Conservation (phyloP, 2,797 vertebrate genomes). For the Chanos chanos region DNA sequence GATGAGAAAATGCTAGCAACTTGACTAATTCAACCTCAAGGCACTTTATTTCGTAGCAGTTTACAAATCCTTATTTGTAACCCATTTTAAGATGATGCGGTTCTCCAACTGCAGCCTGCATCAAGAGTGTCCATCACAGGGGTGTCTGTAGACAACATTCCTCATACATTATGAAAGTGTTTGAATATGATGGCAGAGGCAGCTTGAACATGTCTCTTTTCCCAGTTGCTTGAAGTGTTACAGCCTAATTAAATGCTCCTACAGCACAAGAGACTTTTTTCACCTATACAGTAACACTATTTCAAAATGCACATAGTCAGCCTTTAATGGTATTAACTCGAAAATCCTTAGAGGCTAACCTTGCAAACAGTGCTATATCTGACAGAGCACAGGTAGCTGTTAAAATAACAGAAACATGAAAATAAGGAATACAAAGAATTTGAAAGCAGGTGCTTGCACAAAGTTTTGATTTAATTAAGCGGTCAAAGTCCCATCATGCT, state of each 20-base stretch:
- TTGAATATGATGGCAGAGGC: background rate
- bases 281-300: constrained; percentile 16
- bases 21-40: constrained; percentile 10
- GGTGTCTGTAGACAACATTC: no score
- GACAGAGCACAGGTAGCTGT: no score
- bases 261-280: constrained; percentile 9
- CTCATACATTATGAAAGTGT: background rate
- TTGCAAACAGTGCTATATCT: no score
- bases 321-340: constrained; percentile 3
- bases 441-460: no score
- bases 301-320: background rate
- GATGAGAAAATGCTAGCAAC: background rate
- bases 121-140: no score
- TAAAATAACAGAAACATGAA: no score
- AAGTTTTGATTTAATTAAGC: no score
- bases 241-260: constrained; percentile 15
- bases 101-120: constrained; percentile 1
- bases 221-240: background rate
- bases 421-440: no score
- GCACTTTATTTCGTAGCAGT: background rate
- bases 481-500: no score
- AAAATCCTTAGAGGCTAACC: background rate
- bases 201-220: background rate
- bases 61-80: background rate
- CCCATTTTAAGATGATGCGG: background rate